A percentile compares a stretch with the other conserved stretches of the same genome.
Conservation (phyloP, 2,113 vertebrate genomes). For the Sebastes schlegelii region DNA sequence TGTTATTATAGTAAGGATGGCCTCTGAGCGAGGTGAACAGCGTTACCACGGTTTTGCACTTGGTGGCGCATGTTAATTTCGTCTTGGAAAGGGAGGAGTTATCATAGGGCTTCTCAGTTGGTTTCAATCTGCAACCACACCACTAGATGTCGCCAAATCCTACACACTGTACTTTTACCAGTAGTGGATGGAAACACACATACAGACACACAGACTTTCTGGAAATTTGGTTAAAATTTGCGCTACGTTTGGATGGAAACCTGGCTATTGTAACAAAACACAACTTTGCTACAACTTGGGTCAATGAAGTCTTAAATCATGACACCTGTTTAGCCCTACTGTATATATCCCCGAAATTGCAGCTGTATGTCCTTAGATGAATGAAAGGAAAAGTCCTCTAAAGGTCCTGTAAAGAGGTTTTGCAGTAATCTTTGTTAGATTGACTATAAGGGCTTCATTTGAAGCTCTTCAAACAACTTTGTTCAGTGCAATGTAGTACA, state of each 20-base stretch:
- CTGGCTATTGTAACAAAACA: background rate
- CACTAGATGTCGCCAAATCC: too few relatives aligned
- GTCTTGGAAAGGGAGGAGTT: too few relatives aligned
- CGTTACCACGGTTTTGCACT: too few relatives aligned
- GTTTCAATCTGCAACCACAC: too few relatives aligned
- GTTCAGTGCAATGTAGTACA: background rate
- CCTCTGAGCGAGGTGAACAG: too few relatives aligned
- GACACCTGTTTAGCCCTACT: background rate
- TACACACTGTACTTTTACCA: too few relatives aligned
- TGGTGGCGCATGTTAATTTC: too few relatives aligned
- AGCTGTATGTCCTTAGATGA: slow-evolving; percentile 1
- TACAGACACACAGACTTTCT: too few relatives aligned
- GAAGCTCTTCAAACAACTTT: slow-evolving; percentile 10
- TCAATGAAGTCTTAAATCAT: background rate
- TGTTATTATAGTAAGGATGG: too few relatives aligned
- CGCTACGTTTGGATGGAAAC: background rate
- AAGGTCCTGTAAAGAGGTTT: slow-evolving; percentile 8
- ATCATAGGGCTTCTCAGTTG: too few relatives aligned
- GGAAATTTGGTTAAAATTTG: background rate
- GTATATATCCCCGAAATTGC: background rate
- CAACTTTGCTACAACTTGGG: background rate
- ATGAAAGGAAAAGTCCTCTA: background rate
- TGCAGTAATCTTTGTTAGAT: slow-evolving; percentile 2
- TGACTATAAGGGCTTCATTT: background rate
- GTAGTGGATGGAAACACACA: too few relatives aligned